Base-by-base conservation (phyloP, 1,140 invertebrate genomes). In the Neodiprion virginianus region DNA sequence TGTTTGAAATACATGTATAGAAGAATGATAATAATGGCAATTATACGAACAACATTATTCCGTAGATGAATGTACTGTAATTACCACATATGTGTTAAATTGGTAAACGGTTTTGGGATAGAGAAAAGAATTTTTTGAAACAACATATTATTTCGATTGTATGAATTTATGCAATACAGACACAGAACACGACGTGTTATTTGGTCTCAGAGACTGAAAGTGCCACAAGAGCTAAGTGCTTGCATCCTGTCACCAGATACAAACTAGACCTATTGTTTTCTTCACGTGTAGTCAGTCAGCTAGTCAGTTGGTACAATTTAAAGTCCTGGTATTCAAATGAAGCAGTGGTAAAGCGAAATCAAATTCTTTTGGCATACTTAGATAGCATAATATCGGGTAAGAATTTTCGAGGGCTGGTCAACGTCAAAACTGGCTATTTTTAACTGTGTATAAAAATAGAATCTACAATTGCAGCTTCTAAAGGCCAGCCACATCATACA, bases 361-460 rank as follows among this genome's bases (percentile, higher is more conserved):
- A 40, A 40, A 40, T 40, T 5, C 2, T 40, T 40, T 40, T 40
- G 28, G 28, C 28, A 40, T 40, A 40, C 28, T 40, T 40, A 40
- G 28, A 40, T 40, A 40, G 28, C 5, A 40, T 40, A 40, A 40
- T 40, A 1, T 3, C 28, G 28, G 28, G 28, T 40, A 7, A 61
- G 53, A 61, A 61, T 61, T 61, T 61, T 8, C n/a, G 8, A 7
- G 5, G n/a, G 53, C 53, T 61, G 53, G 53, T 17, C 53, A 61
- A 61, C 53, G 53, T 61, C 53, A 61, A 61, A 17, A 61, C 53
- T 61, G 53, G 53, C n/a, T 61, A 61, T 61, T 61, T 61, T 61
- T 61, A 17, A 17, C 53, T 61, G 5, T 8, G 53, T 12, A 14
- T 61, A 9, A 61, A 61, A 61, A 61, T 61, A 61, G 53, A 61